Percentiles rank a stretch among this genome's conserved stretches.
Conservation (phyloP, 2,113 vertebrate species). For the Tylochromis polylepis region DNA sequence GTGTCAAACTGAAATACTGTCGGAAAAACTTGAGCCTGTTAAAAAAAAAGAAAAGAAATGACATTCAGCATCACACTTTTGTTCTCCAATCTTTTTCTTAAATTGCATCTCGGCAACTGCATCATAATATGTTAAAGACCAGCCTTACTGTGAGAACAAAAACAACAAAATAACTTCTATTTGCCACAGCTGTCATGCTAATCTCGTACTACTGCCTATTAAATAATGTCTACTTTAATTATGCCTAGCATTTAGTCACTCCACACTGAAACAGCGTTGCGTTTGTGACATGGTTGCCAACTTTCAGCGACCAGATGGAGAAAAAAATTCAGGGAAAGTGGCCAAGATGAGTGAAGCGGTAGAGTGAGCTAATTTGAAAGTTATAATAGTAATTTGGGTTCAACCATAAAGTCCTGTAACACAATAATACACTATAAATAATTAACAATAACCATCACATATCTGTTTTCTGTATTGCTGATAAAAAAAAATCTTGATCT, state of each 20-base stretch:
- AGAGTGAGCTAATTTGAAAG: background rate
- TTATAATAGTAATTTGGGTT: background rate
- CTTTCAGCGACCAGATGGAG: background rate
- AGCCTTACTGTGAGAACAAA: background rate
- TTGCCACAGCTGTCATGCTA: background rate
- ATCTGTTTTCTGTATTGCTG: background rate
- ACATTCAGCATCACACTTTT: background rate
- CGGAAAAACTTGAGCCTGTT: conserved; percentile 7
- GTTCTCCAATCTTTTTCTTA: background rate
- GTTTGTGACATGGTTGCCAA: background rate
- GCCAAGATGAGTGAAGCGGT: background rate
- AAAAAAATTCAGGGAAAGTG: background rate
- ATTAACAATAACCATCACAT: background rate
- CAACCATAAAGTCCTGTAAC: background rate
- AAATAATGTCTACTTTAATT: background rate
- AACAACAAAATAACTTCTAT: background rate
- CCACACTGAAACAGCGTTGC: background rate
- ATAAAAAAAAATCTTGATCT: background rate
- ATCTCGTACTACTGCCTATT: background rate
- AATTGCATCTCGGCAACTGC: background rate
- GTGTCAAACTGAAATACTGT: background rate
- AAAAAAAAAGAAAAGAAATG: background rate
- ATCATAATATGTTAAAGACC: background rate
- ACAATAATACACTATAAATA: background rate
- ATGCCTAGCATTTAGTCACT: background rate